Evolutionary conservation across 2,113 vertebrate species (phyloP).

Genomic region (Channa argus): DNA sequence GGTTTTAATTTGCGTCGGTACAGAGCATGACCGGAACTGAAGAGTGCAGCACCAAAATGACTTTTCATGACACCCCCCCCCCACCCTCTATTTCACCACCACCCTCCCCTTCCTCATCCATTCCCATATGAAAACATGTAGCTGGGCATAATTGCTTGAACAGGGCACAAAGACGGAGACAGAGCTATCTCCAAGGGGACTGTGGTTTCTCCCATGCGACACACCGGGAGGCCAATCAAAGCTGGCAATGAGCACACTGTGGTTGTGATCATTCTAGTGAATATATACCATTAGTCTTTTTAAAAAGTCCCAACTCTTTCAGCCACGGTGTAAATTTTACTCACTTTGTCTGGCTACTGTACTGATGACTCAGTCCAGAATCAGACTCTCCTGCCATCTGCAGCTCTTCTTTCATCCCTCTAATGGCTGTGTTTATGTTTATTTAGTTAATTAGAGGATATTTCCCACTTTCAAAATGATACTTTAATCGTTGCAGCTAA

Average conservation of each 20-base stretch:
- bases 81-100: background rate
- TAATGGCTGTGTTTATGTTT: constrained; percentile 65
- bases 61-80: constrained; percentile 75
- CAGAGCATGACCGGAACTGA: constrained; percentile 87
- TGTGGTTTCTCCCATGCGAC: constrained; percentile 62
- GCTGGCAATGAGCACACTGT: constrained; percentile 50
- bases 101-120: constrained; percentile 43
- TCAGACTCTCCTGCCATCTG: constrained; percentile 70
- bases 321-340: constrained; percentile 49
- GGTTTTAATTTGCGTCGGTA: constrained; percentile 86
- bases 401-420: constrained; percentile 64
- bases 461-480: constrained; percentile 54
- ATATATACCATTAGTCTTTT: constrained; percentile 66
- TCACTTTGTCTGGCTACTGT: constrained; percentile 60
- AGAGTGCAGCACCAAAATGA: constrained; percentile 83
- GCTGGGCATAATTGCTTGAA: constrained; percentile 84
- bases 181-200: constrained; percentile 70
- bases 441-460: constrained; percentile 60
- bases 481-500: constrained; percentile 45
- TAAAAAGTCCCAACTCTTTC: constrained; percentile 57
- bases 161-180: constrained; percentile 79
- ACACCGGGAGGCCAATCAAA: constrained; percentile 70
- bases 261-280: constrained; percentile 67
- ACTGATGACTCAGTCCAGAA: constrained; percentile 59
- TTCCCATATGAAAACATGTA: constrained; percentile 77